phyloP scores from a whole-genome alignment of 2,113 vertebrate genomes.

The Bucco capensis region DNA sequence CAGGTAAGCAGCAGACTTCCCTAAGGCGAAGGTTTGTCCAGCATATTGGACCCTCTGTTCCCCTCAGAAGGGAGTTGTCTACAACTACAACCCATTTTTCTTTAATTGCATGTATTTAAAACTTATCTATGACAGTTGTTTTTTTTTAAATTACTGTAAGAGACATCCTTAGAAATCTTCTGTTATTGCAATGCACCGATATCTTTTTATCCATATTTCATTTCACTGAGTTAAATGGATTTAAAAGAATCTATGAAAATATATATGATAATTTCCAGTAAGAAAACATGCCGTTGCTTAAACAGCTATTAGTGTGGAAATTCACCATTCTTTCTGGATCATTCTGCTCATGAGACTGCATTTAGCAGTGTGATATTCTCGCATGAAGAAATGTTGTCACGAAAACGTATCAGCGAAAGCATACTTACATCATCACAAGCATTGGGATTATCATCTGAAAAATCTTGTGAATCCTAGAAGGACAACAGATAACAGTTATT shows the following conservation, averaged over 20 bases:
- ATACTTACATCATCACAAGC: constrained; percentile 59
- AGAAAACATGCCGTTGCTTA: background rate
- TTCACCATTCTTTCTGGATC: background rate
- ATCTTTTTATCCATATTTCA: background rate
- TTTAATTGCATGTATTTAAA: background rate
- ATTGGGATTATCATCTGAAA: background rate
- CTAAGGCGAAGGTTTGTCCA: background rate
- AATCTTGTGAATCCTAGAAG: constrained; percentile 40
- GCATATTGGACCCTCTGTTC: background rate
- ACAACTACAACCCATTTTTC: background rate
- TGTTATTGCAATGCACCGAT: background rate
- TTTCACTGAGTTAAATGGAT: background rate
- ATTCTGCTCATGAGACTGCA: background rate
- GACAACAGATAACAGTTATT: constrained; percentile 9
- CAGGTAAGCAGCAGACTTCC: too few species aligned
- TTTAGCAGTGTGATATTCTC: background rate
- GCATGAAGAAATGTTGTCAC: background rate
- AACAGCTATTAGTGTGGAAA: background rate
- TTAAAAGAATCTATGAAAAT: background rate
- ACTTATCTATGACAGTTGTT: background rate
- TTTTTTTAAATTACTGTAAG: background rate
- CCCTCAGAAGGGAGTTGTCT: background rate
- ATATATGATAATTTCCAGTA: background rate
- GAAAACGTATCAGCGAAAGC: background rate
- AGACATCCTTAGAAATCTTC: background rate